Conservation (phyloP, 1,140 invertebrate species). For the Agraylea sexmaculata region DNA sequence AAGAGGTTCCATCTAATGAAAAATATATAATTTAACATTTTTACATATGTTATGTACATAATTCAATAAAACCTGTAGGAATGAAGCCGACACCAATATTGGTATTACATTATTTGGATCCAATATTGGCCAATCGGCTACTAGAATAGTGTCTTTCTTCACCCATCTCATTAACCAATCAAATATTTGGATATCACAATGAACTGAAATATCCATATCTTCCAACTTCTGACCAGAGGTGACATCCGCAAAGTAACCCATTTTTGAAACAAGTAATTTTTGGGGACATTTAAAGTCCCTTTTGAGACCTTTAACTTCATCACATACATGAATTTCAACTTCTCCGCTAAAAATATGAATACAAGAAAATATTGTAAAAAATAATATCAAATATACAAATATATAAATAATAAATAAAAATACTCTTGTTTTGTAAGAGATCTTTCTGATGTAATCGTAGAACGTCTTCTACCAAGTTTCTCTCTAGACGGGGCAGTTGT, state of each 20-base stretch:
- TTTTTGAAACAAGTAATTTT: constrained; percentile 72
- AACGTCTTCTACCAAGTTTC: no score
- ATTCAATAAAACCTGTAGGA: constrained; percentile 49
- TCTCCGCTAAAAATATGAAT: constrained; percentile 48
- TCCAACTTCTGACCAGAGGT: constrained; percentile 75
- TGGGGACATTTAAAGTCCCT: constrained; percentile 82
- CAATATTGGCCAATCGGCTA: constrained; percentile 57
- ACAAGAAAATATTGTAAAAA: no score
- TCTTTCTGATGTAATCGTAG: no score
- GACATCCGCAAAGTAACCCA: constrained; percentile 89
- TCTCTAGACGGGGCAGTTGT: no score
- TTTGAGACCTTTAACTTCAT: constrained; percentile 74
- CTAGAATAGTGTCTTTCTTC: constrained; percentile 54
- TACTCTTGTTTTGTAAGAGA: no score
- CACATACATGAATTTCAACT: constrained; percentile 77
- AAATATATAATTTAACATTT: no score
- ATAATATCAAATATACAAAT: no score
- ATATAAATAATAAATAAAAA: no score
- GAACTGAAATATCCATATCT: constrained; percentile 92
- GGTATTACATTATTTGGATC: constrained; percentile 80
- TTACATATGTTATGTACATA: not conserved
- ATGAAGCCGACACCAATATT: constrained; percentile 85
- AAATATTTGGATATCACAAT: constrained; percentile 87
- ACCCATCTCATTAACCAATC: constrained; percentile 97
- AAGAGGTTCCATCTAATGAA: constrained; percentile 70